phyloP scores from a whole-genome alignment of 2,113 vertebrate species.

The Phrynocephalus versicolor region DNA sequence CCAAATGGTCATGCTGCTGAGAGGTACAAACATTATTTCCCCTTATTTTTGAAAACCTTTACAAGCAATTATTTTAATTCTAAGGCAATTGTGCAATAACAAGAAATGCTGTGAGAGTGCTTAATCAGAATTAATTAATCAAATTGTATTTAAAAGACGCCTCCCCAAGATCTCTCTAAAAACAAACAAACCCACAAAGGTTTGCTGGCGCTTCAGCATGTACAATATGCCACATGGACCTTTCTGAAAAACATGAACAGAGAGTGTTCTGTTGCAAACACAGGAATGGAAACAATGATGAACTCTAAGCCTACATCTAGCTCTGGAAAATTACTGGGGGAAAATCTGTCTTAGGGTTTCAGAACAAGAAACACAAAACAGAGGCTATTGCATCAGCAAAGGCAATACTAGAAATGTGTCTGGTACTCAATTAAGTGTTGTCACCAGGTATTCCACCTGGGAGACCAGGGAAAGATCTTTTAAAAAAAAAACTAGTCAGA shows the following conservation, averaged over 20 bases:
- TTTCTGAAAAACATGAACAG: slow-evolving; percentile 2
- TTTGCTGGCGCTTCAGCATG: neutral
- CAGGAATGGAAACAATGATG: neutral
- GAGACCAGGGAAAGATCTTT: neutral
- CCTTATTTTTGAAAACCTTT: neutral
- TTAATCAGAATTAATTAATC: neutral
- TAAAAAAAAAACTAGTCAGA: neutral
- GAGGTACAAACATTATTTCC: neutral
- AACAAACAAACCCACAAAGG: neutral
- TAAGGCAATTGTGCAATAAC: neutral
- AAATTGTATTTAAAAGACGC: neutral
- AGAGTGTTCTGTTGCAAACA: neutral
- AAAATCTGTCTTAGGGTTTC: slow-evolving; percentile 24
- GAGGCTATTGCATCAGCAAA: slow-evolving; percentile 51
- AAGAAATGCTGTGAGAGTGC: neutral
- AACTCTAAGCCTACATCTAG: slow-evolving; percentile 42
- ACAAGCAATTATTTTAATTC: neutral
- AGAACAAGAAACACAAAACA: slow-evolving; percentile 18
- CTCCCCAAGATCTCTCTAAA: neutral
- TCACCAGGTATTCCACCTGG: slow-evolving; percentile 2
- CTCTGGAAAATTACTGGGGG: slow-evolving; percentile 50
- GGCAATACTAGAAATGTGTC: neutral
- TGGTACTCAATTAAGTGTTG: slow-evolving; percentile 4
- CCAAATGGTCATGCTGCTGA: neutral
- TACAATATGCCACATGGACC: neutral